Percentiles rank a stretch among this genome's conserved stretches.
Conservation (phyloP, 92 coral and sea anemone genomes). For the Phenganax stokvisi region DNA sequence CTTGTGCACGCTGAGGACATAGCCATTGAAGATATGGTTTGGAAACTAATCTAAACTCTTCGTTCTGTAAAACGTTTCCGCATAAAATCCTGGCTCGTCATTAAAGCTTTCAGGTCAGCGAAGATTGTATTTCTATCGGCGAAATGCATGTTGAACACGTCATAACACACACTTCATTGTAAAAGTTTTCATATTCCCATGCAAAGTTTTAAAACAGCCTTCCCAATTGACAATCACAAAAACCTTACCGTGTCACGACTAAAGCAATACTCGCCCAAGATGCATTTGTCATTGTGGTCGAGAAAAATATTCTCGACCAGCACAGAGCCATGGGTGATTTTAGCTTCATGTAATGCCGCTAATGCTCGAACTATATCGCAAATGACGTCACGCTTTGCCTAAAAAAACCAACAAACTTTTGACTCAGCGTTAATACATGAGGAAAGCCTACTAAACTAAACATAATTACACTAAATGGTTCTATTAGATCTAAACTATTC, state of each 20-base stretch:
- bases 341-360: conserved; percentile 42
- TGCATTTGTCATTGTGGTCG: background rate
- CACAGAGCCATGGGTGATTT: conserved; percentile 55
- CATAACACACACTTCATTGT: background rate
- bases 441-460: background rate
- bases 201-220: background rate
- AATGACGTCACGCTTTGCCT: conserved; percentile 42
- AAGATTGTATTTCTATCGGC: too few species aligned
- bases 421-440: background rate
- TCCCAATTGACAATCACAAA: background rate
- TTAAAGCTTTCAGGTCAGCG: too few species aligned
- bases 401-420: conserved; percentile 1
- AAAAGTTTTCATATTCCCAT: too few species aligned
- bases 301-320: conserved; percentile 40
- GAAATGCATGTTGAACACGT: background rate
- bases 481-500: too few species aligned
- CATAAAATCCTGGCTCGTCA: too few species aligned
- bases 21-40: too few species aligned
- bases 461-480: too few species aligned
- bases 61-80: too few species aligned
- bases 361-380: conserved; percentile 52
- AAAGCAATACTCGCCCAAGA: conserved; percentile 31
- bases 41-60: too few species aligned
- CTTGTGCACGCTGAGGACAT: too few species aligned
- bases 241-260: conserved; percentile 13